Conservation (phyloP, 1,140 invertebrate genomes). For the Calephelis nemesis region DNA sequence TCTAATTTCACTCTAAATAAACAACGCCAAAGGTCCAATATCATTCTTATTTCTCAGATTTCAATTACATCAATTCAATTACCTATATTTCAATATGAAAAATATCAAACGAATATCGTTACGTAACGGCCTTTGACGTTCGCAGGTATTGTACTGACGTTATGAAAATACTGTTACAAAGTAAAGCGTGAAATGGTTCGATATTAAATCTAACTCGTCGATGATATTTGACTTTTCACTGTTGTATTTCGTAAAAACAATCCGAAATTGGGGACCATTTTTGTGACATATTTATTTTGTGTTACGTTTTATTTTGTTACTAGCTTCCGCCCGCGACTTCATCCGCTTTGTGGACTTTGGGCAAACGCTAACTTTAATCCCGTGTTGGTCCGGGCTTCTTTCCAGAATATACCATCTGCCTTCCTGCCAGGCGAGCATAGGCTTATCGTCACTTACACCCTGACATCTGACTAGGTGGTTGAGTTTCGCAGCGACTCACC, state of each 20-base stretch:
- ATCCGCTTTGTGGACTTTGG: no score
- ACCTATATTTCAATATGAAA: conserved; percentile 3
- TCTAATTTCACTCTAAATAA: background rate
- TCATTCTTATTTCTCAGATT: background rate
- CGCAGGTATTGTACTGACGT: conserved; percentile 13
- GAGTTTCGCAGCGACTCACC: no score
- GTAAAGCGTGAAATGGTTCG: conserved; percentile 1
- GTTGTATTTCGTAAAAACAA: background rate
- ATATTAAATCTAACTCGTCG: conserved; percentile 1
- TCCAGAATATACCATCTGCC: no score
- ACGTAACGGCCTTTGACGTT: conserved; percentile 10
- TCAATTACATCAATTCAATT: conserved; percentile 15
- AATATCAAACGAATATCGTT: conserved; percentile 14
- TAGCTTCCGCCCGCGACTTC: no score
- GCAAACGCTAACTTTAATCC: no score
- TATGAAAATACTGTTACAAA: background rate
- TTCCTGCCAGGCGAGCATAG: no score
- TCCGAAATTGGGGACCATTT: background rate
- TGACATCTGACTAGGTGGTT: no score
- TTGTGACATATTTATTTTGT: background rate
- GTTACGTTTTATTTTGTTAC: background rate
- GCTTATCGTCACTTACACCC: no score
- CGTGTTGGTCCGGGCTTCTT: no score
- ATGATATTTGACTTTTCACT: conserved; percentile 10
- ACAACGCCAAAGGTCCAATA: background rate